A percentile compares a stretch with the other conserved stretches of the same genome.
phyloP scores from a whole-genome alignment of 1,140 invertebrate genomes.

The Brachionus paranguensis region DNA sequence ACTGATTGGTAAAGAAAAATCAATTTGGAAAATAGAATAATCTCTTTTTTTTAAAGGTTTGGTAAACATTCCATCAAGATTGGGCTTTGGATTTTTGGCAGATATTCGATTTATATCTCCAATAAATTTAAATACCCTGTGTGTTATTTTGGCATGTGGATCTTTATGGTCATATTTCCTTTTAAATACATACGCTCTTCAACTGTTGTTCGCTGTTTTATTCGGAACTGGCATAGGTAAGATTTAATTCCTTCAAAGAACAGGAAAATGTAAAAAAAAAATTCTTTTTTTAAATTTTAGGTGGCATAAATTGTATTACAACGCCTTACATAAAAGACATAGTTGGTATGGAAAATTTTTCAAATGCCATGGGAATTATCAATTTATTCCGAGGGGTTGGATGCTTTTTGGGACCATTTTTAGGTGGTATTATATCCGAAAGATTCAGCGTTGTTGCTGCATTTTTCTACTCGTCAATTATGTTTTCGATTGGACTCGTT shows the following conservation, averaged over 20 bases:
- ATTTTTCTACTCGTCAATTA: not conserved
- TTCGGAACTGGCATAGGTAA: conserved; percentile 17
- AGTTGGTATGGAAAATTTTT: conserved; percentile 35
- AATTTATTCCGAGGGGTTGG: conserved; percentile 32
- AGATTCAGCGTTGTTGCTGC: not conserved
- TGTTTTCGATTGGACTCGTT: not conserved
- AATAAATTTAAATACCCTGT: conserved; percentile 17
- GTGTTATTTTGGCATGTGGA: not conserved
- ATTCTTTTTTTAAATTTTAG: not conserved
- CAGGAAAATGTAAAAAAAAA: too few species aligned
- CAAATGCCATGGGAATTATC: conserved; percentile 37
- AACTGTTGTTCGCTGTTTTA: not conserved
- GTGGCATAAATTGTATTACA: conserved; percentile 20
- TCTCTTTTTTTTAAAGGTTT: not conserved
- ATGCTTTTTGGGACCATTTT: conserved; percentile 31
- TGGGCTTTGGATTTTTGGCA: conserved; percentile 8
- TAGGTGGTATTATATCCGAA: conserved; percentile 5
- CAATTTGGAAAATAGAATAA: not conserved
- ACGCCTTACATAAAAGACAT: conserved; percentile 22
- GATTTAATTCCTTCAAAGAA: too few species aligned
- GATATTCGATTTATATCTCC: not conserved
- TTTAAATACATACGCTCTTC: not conserved
- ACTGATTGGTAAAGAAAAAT: not conserved
- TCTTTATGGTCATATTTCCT: conserved; percentile 5
- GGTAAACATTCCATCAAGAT: conserved; percentile 15